These are phyloP conservation scores for Kryptolebias ocellatus DNA, from an alignment of 2,797 vertebrate species.

Conservation along the genomic window DNA sequence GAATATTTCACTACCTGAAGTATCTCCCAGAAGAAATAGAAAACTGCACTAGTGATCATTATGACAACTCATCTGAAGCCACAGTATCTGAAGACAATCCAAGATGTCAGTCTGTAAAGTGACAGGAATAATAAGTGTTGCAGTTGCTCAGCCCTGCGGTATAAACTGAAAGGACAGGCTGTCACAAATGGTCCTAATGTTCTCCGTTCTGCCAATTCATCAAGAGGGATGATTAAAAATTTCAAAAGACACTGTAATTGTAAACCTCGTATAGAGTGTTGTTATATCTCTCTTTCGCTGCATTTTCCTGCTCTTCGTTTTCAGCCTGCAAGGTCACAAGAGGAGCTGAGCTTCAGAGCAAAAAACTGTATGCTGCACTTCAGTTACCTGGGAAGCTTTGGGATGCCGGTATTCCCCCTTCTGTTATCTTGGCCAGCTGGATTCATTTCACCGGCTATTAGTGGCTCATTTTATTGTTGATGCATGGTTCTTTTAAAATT, in stretches of 20 bases:
- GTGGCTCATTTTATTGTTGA: constrained; percentile 69
- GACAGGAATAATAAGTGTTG: constrained; percentile 41
- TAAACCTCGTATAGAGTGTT: constrained; percentile 36
- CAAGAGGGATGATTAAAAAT: constrained; percentile 46
- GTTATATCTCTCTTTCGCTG: constrained; percentile 17
- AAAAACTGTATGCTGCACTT: constrained; percentile 64
- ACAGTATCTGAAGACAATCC: constrained; percentile 23
- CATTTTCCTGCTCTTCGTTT: constrained; percentile 39
- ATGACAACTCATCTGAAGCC: constrained; percentile 36
- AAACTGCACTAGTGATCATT: constrained; percentile 32
- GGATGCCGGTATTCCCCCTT: constrained; percentile 71
- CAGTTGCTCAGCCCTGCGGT: constrained; percentile 20
- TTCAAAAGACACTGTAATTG: constrained; percentile 36
- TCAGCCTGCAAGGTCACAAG: constrained; percentile 68
- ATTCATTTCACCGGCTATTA: constrained; percentile 72
- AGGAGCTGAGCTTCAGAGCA: constrained; percentile 58
- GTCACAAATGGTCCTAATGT: constrained; percentile 25
- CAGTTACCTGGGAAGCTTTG: constrained; percentile 76
- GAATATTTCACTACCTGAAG: constrained; percentile 11
- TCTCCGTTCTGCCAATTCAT: constrained; percentile 56
- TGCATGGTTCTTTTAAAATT: constrained; percentile 54
- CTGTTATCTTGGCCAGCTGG: constrained; percentile 63
- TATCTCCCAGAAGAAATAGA: constrained; percentile 7
- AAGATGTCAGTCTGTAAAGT: constrained; percentile 46
- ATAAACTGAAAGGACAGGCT: constrained; percentile 28